A percentile compares a stretch with the other conserved stretches of the same genome.
These are phyloP conservation scores for Octodon degus DNA, from an alignment of 2,113 vertebrate genomes.

Conservation along the genomic window DNA sequence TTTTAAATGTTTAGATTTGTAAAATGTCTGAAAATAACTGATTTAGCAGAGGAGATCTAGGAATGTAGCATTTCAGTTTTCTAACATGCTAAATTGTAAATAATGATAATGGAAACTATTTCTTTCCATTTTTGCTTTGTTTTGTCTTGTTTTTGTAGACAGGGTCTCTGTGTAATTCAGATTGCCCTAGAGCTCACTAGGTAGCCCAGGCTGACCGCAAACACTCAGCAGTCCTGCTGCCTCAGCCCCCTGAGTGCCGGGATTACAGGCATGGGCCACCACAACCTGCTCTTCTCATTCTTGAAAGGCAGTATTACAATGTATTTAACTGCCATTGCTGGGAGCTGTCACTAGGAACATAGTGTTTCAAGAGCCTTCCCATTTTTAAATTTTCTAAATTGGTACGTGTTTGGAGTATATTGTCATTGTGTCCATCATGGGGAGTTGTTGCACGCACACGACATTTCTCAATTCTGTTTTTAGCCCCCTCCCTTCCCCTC, in stretches of 20 bases:
- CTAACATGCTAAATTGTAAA: not conserved
- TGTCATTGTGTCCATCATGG: not conserved
- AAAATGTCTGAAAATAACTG: not conserved
- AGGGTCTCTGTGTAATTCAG: not conserved
- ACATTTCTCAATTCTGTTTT: not conserved
- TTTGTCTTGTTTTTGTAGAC: not conserved
- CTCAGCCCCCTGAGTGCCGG: not conserved
- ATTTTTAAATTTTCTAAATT: not conserved
- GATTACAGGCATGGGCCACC: not conserved
- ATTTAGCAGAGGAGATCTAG: not conserved
- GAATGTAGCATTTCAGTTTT: not conserved
- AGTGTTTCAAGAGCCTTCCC: not conserved
- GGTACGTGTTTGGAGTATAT: not conserved
- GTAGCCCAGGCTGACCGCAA: not conserved
- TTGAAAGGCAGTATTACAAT: not conserved
- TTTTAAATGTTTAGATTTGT: not conserved
- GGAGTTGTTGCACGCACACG: not conserved
- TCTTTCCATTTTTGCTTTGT: not conserved
- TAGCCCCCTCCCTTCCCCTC: not conserved
- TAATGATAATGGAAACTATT: not conserved
- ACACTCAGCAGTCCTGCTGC: not conserved
- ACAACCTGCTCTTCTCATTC: not conserved
- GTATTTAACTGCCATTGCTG: not conserved
- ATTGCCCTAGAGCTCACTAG: not conserved
- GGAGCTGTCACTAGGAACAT: not conserved